Conservation (phyloP, 2,113 vertebrate genomes). For the Oenanthe melanoleuca region DNA sequence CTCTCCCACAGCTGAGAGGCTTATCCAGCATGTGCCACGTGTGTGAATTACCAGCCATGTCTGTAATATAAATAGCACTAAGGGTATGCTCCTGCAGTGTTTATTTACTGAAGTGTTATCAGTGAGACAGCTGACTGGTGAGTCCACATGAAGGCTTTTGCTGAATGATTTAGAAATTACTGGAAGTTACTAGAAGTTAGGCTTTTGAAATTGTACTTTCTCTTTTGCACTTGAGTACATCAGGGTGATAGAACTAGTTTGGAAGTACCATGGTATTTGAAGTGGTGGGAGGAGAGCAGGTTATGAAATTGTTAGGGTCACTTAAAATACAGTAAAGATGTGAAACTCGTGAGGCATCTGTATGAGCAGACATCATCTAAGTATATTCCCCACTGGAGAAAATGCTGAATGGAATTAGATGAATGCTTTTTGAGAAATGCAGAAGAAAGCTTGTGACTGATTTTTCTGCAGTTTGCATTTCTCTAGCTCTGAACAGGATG, state of each 20-base stretch:
- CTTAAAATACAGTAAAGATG: background rate
- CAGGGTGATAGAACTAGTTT: background rate
- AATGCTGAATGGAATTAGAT: background rate
- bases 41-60: background rate
- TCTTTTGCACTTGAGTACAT: background rate
- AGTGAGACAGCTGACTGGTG: background rate
- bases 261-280: background rate
- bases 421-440: background rate
- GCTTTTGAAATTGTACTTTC: background rate
- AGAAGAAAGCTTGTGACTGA: background rate
- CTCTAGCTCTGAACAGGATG: constrained; percentile 15
- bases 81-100: background rate
- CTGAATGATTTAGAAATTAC: background rate
- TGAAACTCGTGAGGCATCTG: background rate
- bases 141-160: background rate
- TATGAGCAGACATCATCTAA: background rate
- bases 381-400: background rate
- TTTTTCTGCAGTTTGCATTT: constrained; percentile 4
- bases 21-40: background rate
- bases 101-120: background rate
- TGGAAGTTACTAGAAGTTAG: background rate
- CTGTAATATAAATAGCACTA: background rate
- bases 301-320: background rate
- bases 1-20: background rate
- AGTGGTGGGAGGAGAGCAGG: background rate